Base-by-base conservation (phyloP, 2,113 vertebrate species). In the Etheostoma cragini region DNA sequence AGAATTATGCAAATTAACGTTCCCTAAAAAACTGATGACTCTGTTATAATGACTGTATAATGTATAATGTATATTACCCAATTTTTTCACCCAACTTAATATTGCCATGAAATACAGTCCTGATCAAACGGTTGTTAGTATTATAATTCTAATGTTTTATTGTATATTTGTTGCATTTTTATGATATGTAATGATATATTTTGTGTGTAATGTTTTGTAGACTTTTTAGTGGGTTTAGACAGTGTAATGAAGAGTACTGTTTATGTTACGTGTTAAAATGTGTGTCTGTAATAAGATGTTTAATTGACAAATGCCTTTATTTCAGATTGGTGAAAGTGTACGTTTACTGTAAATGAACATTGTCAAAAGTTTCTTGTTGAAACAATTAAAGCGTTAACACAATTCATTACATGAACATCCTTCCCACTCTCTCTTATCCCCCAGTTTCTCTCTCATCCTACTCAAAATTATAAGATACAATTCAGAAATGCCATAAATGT, bases 401-500 rank as follows among this genome's bases (percentile, higher is more conserved):
- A 53, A 6, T 57, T 42, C 12, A 66, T 65, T 47, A 26, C 52
- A 22, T 72, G 30, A 78, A 33, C 42, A 58, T 65, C 50, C 66
- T 57, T 58, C 33, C 38, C 47, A 4, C 30, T 47, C 35, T 60
- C 7, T 60, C n/a, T 57, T n/a, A 26, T 24, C 46, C 50, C 66
- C 21, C 8, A 8, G 11, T n/a, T 57, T 30, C 13, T 65, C 47
- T 49, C 4, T 42, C 46, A 62, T 78, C 16, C 53, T 15, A 26
- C 52, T 68, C 60, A 66, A 50, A 33, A 53, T 21, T 33, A 35
- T 64, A 67, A 72, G 80, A 76, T 47, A 67, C 76, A 85, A 84
- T 24, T 21, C 66, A 86, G 47, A 81, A 75, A 76, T 49, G 10
- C 62, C 65, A 80, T 73, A 62, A 69, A 83, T 80, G 46, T 83